These are phyloP conservation scores for Cinclus cinclus DNA, from an alignment of 2,113 vertebrate species.

Conservation along the genomic window DNA sequence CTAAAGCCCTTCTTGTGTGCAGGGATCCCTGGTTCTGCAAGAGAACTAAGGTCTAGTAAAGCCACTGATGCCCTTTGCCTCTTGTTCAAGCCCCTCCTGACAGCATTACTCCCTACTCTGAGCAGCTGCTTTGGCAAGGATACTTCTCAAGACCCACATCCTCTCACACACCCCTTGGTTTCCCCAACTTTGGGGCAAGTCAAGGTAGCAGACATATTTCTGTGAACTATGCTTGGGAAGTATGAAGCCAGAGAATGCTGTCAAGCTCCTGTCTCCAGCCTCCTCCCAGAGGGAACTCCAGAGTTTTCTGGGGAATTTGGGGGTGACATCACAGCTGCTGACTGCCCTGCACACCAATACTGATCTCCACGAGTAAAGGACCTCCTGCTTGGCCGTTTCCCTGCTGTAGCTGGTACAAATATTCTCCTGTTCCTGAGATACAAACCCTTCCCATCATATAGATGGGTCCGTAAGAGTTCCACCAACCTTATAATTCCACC, in stretches of 20 bases:
- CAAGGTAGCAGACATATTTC: background rate
- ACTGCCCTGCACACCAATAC: no score
- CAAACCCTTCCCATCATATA: background rate
- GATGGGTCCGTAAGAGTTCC: background rate
- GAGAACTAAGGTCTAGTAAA: background rate
- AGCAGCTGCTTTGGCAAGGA: background rate
- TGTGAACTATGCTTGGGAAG: background rate
- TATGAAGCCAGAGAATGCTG: background rate
- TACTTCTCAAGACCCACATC: background rate
- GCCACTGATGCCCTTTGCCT: background rate
- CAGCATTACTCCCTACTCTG: background rate
- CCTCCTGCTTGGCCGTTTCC: background rate
- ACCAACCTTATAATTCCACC: fast-evolving
- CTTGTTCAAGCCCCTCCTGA: background rate
- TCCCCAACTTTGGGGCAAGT: background rate
- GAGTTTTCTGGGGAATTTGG: background rate
- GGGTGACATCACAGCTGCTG: background rate
- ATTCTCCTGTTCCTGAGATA: background rate
- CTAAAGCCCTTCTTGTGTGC: background rate
- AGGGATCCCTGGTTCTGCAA: background rate
- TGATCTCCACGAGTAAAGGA: background rate
- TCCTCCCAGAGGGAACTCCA: background rate
- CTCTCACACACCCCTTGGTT: background rate
- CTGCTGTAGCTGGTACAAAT: background rate
- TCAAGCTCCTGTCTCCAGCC: background rate